Evolutionary conservation across 2,113 vertebrate species (phyloP).

Genomic region (Echinops telfairi): DNA sequence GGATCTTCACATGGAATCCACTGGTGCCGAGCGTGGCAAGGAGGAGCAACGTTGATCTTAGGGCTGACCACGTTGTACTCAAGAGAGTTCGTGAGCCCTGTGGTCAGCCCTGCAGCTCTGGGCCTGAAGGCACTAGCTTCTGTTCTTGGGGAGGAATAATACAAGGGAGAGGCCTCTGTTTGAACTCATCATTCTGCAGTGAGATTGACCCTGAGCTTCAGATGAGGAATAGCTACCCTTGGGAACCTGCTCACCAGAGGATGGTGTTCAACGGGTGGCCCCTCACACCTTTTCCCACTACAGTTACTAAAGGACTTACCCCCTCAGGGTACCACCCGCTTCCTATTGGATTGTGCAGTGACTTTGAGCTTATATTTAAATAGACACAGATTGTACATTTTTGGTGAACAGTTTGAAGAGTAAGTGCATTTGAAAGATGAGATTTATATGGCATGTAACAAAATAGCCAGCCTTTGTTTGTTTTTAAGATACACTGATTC

Average conservation of each 20-base stretch:
- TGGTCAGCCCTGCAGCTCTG: background rate
- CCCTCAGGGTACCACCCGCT: background rate
- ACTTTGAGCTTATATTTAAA: constrained; percentile 55
- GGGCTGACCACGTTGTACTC: background rate
- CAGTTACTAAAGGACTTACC: background rate
- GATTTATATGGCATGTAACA: constrained; percentile 37
- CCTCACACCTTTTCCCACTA: too few relatives aligned
- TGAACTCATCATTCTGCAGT: background rate
- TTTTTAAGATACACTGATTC: background rate
- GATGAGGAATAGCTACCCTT: background rate
- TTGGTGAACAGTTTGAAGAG: constrained; percentile 42
- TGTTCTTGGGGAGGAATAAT: background rate
- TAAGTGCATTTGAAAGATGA: constrained; percentile 32
- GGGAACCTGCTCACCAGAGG: background rate
- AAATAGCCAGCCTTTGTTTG: constrained; percentile 13
- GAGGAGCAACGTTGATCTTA: background rate
- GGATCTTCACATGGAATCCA: background rate
- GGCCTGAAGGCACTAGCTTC: background rate
- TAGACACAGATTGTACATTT: background rate
- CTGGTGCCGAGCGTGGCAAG: background rate
- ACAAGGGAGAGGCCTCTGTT: background rate
- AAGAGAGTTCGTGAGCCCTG: background rate
- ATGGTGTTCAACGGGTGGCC: background rate
- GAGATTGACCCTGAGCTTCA: too few relatives aligned
- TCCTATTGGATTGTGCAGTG: background rate